phyloP scores from a whole-genome alignment of 2,888 invertebrate species.

The Aspidiotus rigidus region DNA sequence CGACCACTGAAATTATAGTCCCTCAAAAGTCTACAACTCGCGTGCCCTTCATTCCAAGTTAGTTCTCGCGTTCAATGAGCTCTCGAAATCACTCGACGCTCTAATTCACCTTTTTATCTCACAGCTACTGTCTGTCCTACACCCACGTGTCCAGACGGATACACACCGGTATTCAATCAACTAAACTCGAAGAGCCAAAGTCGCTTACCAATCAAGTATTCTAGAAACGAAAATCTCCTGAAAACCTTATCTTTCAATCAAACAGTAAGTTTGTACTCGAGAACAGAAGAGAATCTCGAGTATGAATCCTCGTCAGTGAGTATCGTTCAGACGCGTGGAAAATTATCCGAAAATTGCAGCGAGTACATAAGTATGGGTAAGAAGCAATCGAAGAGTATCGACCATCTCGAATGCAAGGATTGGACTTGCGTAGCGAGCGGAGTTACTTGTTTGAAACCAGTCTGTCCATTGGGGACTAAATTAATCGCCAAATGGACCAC shows the following conservation, averaged over 20 bases:
- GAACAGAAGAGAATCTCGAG: neutral
- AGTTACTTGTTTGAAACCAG: slow-evolving; percentile 15
- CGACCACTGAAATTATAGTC: neutral
- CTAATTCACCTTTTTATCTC: too few species aligned
- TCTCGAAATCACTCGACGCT: too few species aligned
- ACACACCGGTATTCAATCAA: neutral
- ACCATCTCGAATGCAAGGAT: neutral
- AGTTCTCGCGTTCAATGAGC: too few species aligned
- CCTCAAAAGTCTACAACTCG: too few species aligned
- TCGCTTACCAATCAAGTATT: neutral
- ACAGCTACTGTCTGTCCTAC: neutral
- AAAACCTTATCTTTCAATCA: neutral
- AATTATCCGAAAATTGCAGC: neutral
- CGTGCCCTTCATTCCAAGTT: too few species aligned
- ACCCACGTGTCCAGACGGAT: slow-evolving; percentile 10
- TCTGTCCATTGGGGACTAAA: slow-evolving; percentile 12
- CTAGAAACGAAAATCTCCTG: neutral
- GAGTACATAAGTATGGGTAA: slow-evolving; percentile 9
- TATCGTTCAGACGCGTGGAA: neutral
- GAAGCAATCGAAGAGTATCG: slow-evolving; percentile 7
- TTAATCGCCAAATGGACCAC: slow-evolving; percentile 20
- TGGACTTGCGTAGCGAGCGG: slow-evolving; percentile 6
- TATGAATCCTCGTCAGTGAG: neutral
- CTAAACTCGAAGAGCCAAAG: neutral
- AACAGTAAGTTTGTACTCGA: neutral